These are phyloP conservation scores for Hyles euphorbiae DNA, from an alignment of 1,140 invertebrate genomes.

Conservation along the genomic window DNA sequence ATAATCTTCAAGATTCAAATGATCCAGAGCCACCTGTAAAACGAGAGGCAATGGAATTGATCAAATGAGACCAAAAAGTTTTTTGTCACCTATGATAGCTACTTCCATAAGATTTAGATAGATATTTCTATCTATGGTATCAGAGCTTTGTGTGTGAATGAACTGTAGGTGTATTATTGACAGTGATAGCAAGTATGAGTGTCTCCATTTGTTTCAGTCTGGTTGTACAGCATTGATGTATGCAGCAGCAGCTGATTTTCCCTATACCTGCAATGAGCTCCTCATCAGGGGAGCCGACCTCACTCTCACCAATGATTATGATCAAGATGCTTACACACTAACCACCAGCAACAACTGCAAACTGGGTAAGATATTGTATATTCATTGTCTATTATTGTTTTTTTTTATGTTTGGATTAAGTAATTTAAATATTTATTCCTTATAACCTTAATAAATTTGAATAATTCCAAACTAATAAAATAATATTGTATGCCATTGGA, in stretches of 20 bases:
- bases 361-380: slow-evolving; percentile 62
- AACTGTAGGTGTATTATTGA: no score
- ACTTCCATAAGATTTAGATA: no score
- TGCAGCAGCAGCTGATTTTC: slow-evolving; percentile 90
- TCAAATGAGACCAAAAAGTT: no score
- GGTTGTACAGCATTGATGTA: slow-evolving; percentile 93
- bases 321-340: slow-evolving; percentile 88
- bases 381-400: not conserved
- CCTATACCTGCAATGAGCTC: slow-evolving; percentile 89
- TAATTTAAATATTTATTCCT: no score
- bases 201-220: slow-evolving; percentile 75
- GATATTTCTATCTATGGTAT: no score
- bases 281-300: slow-evolving; percentile 86
- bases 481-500: not conserved
- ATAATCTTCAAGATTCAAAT: no score
- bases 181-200: no score
- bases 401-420: no score
- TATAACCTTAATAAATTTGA: not conserved
- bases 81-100: no score
- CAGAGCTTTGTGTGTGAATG: no score
- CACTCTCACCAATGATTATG: slow-evolving; percentile 85
- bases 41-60: no score
- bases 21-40: no score
- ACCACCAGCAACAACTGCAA: slow-evolving; percentile 82
- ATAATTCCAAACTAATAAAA: not conserved